These are phyloP conservation scores for Saguinus imperator DNA, from an alignment of 2,113 vertebrate species.

Conservation along the genomic window DNA sequence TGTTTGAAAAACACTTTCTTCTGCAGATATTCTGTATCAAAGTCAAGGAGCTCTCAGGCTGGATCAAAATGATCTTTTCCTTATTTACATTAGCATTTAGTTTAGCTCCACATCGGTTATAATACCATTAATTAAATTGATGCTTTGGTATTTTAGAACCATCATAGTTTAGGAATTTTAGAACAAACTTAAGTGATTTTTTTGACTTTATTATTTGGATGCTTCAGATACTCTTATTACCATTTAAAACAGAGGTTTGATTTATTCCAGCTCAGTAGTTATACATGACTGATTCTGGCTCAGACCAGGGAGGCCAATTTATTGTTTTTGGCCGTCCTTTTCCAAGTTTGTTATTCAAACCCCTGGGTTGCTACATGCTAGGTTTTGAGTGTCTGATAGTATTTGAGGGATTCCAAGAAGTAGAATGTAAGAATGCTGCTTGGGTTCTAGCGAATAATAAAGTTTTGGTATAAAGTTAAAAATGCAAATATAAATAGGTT, in stretches of 20 bases:
- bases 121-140: background rate
- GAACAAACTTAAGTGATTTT: constrained; percentile 20
- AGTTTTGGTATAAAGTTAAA: constrained; percentile 26
- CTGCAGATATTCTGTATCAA: constrained; percentile 2
- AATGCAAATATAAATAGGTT: background rate
- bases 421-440: background rate
- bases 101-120: background rate
- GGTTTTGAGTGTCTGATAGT: constrained; percentile 56
- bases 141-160: constrained; percentile 38
- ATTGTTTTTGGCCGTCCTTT: constrained; percentile 68
- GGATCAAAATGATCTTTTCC: background rate
- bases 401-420: constrained; percentile 42
- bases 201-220: constrained; percentile 34
- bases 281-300: constrained; percentile 67
- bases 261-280: constrained; percentile 76
- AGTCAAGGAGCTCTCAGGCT: background rate
- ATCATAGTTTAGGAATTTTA: constrained; percentile 9
- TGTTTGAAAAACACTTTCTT: constrained; percentile 13
- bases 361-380: constrained; percentile 47
- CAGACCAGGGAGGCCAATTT: constrained; percentile 55
- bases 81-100: background rate
- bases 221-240: constrained; percentile 48
- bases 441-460: constrained; percentile 20
- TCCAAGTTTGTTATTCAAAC: constrained; percentile 72
- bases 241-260: constrained; percentile 64